Evolutionary conservation across 2,797 vertebrate species (phyloP), one percentile per base, ranked within the genome.

Genomic region (Pipistrellus pipistrellus): DNA sequence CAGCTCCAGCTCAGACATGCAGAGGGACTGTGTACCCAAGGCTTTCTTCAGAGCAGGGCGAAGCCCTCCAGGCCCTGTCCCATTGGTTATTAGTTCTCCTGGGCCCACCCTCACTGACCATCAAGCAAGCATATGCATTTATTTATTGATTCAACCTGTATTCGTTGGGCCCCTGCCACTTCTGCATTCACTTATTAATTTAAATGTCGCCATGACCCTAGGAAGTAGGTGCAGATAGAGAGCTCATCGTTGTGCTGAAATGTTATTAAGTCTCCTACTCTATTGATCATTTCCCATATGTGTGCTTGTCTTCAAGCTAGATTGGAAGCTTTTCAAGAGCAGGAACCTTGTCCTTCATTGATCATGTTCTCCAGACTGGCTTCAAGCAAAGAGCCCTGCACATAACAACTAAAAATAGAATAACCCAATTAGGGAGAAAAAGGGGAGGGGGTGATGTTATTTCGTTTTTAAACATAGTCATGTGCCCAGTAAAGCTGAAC

Each of bases 361-460:
- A 35, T 85, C 32, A 18, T 10, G 20, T 41, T 81, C n/a, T 85
- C 69, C 55, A 75, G 2, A 44, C 17, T 25, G 80, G 21, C 32
- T 86, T 81, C 48, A 27, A 82, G 17, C 59, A 86, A 51, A 88
- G 30, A 91, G 3, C 17, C 12, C 57, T 96, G 73, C 18, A 78
- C 18, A 14, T 38, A 83, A 68, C 8, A 85, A 68, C 8, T 38
- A n/a, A 32, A 88, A 94, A n/a, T 51, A 96, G 51, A 96, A 84
- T 81, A 77, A 55, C 14, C 59, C 25, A 82, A 64, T 51, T 51
- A 53, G 13, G 18, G 30, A 64, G 82, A 80, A 66, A 53, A n/a
- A 23, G 69, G 69, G 78, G 41, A 20, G 0, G 10, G 20, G 68
- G 44, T 38, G 7, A 57, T 30, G 64, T 88, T 76, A 27, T 72